Evolutionary conservation across 2,113 vertebrate genomes (phyloP).

Genomic region (Callopanchax toddi): DNA sequence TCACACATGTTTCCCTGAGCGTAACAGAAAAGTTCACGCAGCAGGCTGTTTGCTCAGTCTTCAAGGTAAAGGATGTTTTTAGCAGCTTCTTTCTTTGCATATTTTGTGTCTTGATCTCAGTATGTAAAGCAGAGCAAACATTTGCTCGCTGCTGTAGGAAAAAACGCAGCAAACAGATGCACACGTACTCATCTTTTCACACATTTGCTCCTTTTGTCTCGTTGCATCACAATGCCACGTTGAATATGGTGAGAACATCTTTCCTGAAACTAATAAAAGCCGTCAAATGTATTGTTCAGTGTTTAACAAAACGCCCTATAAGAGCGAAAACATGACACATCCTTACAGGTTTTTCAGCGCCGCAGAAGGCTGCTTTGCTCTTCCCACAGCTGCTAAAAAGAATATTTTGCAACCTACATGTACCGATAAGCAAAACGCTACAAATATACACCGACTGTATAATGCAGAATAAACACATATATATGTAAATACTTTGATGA

Average conservation of each 20-base stretch:
- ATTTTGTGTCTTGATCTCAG: conserved; percentile 28
- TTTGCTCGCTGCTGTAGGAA: conserved; percentile 21
- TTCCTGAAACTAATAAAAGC: conserved; percentile 50
- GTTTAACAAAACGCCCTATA: conserved; percentile 13
- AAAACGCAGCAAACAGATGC: conserved; percentile 53
- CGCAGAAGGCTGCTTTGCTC: conserved; percentile 14
- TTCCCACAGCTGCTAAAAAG: conserved; percentile 23
- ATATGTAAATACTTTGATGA: conserved; percentile 22
- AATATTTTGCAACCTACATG: conserved; percentile 41
- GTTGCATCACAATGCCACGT: conserved; percentile 35
- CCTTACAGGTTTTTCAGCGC: conserved; percentile 15
- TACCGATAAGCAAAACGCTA: conserved; percentile 32
- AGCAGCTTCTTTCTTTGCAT: conserved; percentile 50
- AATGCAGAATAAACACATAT: conserved; percentile 20
- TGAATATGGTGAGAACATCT: conserved; percentile 65
- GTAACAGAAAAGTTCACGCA: not conserved
- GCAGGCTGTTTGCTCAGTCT: conserved; percentile 25
- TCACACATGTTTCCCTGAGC: fast-evolving
- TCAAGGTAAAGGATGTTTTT: conserved; percentile 7
- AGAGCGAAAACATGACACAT: conserved; percentile 43
- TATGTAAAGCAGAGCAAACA: conserved; percentile 49
- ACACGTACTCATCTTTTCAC: conserved; percentile 52
- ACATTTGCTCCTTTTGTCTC: conserved; percentile 41
- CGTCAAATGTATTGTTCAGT: conserved; percentile 46
- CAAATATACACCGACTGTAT: conserved; percentile 22